A percentile compares a stretch with the other conserved stretches of the same genome.
These are phyloP conservation scores for Netelia fuscicornis DNA, from an alignment of 2,888 invertebrate genomes.

Conservation along the genomic window DNA sequence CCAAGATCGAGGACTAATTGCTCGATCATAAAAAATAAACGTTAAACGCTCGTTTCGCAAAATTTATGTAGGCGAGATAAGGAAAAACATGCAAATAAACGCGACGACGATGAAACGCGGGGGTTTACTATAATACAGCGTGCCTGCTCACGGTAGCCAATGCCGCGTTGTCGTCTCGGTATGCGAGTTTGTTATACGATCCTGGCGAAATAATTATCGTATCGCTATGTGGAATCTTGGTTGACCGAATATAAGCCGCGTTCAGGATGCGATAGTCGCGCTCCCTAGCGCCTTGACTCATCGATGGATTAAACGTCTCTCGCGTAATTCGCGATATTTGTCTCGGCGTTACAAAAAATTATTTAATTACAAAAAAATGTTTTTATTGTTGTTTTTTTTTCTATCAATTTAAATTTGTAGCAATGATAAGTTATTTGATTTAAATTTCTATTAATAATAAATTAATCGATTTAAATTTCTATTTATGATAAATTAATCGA, in stretches of 20 bases:
- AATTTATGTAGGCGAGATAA: constrained; percentile 47
- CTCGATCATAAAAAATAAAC: constrained; percentile 38
- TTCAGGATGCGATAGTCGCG: neutral
- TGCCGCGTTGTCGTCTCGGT: constrained; percentile 46
- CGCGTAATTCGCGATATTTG: neutral
- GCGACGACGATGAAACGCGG: constrained; percentile 30
- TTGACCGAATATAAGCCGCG: constrained; percentile 12
- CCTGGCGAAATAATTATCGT: constrained; percentile 45
- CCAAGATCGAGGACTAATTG: constrained; percentile 45
- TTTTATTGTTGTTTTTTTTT: too few relatives aligned
- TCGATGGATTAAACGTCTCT: constrained; percentile 9
- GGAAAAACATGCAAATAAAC: constrained; percentile 36
- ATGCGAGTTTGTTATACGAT: constrained; percentile 54
- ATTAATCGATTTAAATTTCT: too few relatives aligned
- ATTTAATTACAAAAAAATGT: too few relatives aligned
- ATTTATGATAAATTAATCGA: too few relatives aligned
- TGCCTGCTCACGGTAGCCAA: neutral
- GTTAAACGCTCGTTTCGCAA: constrained; percentile 42
- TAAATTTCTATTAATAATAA: too few relatives aligned
- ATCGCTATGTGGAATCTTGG: constrained; percentile 12
- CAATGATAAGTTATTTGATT: too few relatives aligned
- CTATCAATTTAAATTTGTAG: too few relatives aligned
- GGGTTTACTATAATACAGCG: constrained; percentile 17
- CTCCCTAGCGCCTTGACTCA: neutral
- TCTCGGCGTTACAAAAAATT: too few relatives aligned